Conservation (phyloP, 1,140 invertebrate species). For the Drosophila obscura region DNA sequence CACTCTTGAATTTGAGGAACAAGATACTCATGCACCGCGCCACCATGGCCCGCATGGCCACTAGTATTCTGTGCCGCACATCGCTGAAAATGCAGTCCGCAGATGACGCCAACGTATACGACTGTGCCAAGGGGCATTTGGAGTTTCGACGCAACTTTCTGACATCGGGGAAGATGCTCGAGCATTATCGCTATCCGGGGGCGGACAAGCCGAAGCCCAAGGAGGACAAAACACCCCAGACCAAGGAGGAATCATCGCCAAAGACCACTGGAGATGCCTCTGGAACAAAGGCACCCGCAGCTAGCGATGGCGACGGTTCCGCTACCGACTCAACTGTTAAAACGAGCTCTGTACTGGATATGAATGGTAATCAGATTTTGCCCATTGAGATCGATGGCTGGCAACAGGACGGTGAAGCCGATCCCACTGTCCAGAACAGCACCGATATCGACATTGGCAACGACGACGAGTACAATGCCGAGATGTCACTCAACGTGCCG, state of each 20-base stretch:
- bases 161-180: neutral
- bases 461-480: slow-evolving; percentile 57
- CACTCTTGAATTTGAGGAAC: no score
- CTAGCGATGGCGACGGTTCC: neutral
- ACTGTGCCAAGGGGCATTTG: no score
- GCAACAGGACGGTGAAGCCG: slow-evolving; percentile 42
- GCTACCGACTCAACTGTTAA: neutral
- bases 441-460: slow-evolving; percentile 53
- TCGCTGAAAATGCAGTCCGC: no score
- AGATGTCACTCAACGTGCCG: slow-evolving; percentile 46
- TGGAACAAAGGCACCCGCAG: no score
- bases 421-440: slow-evolving; percentile 46
- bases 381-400: slow-evolving; percentile 72
- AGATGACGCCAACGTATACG: no score
- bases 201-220: neutral
- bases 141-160: no score
- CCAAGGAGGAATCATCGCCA: no score
- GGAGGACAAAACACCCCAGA: neutral
- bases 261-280: no score
- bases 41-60: no score
- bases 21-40: no score
- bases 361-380: slow-evolving; percentile 46
- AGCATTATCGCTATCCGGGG: neutral
- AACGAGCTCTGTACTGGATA: slow-evolving; percentile 22
- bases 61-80: no score